Evolutionary conservation across 1,140 invertebrate species (phyloP), one percentile per base, ranked within the genome.

Genomic region (Notospermus geniculatus): DNA sequence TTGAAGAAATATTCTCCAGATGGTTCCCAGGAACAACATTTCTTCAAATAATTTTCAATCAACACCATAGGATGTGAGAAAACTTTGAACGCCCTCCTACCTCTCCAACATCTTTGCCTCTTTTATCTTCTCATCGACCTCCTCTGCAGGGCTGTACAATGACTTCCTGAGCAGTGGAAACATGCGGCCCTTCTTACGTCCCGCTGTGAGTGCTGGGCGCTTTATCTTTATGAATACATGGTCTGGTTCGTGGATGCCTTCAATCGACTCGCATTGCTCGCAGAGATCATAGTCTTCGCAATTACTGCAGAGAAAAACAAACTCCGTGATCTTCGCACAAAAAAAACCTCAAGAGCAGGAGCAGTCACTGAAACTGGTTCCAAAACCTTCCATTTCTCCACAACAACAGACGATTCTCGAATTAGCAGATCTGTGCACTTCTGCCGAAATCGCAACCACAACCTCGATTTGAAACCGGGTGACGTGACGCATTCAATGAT

Each of bases 231-330:
- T 41, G 53, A 81, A 79, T 2, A 75, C 71, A 57, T 81, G 79
- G 30, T 68, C 63, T 19, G 65, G 52, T 41, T 76, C 62, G 54
- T 80, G 78, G n/a, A 75, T 55, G 17, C 69, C 68, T 7, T 70
- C 59, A 7, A 71, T 63, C 23, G 55, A 63, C 60, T 79, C 76
- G 67, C 79, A 81, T 9, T 70, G 55, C 59, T 75, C 72, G 66
- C 79, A 81, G n/a, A 81, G 68, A 64, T 81, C 77, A 65, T 74
- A 81, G 57, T 81, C 73, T 1, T 63, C 28, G 68, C 79, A 81
- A 41, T 76, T 76, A 7, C 76, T 78, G 69, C 15, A n/a, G n/a
- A n/a, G n/a, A n/a, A n/a, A 61, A 58, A 57, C 46, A 64, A 39
- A 54, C n/a, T n/a, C 15, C 15, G 15, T 15, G 41, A n/a, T 43